phyloP scores from a whole-genome alignment of 1,140 invertebrate genomes.

The Metaphire vulgaris region DNA sequence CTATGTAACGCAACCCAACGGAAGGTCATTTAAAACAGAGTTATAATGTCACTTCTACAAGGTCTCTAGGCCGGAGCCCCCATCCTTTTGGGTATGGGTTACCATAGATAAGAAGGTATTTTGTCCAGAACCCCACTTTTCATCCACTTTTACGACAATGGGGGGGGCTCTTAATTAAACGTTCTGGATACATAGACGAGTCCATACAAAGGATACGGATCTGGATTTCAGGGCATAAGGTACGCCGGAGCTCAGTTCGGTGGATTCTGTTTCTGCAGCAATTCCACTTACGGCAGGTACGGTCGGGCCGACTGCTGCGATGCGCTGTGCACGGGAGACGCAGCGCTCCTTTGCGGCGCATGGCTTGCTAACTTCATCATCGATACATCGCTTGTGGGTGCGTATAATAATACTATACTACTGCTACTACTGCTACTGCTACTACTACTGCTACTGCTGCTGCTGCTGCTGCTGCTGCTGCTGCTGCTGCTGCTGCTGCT shows the following conservation, averaged over 20 bases:
- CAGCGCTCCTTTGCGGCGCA: background rate
- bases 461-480: too few relatives aligned
- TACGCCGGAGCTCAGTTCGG: background rate
- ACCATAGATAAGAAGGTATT: too few relatives aligned
- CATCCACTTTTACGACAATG: too few relatives aligned
- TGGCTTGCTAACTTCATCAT: background rate
- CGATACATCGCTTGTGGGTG: too few relatives aligned
- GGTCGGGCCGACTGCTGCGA: background rate
- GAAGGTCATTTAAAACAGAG: background rate
- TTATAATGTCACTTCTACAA: background rate
- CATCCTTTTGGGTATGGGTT: background rate
- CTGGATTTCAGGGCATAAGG: background rate
- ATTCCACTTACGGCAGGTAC: background rate
- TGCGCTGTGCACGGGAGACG: background rate
- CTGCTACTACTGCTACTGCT: too few relatives aligned
- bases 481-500: too few relatives aligned
- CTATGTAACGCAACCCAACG: too few relatives aligned
- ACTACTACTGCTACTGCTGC: too few relatives aligned
- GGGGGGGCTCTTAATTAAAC: background rate
- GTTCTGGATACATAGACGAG: background rate
- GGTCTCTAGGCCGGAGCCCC: background rate
- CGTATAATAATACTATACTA: too few relatives aligned
- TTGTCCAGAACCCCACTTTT: too few relatives aligned
- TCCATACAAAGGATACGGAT: background rate
- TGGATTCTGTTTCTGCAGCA: background rate